These are phyloP conservation scores for Rhagologus leucostigma DNA, from an alignment of 2,113 vertebrate species.

Conservation along the genomic window DNA sequence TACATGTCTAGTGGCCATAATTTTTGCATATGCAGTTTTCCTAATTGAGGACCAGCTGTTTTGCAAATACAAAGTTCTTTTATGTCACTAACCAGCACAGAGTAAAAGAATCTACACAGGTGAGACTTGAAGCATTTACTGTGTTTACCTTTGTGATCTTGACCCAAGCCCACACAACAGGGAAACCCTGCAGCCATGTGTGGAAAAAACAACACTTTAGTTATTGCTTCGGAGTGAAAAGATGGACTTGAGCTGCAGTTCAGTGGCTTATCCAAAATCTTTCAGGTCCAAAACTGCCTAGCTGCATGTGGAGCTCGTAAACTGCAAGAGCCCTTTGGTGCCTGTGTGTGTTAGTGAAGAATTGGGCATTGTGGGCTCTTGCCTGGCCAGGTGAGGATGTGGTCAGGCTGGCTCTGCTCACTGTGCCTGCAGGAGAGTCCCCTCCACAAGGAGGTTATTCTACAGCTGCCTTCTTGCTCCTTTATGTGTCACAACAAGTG, in stretches of 20 bases:
- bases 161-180: background rate
- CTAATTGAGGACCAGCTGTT: background rate
- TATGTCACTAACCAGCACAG: background rate
- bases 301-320: background rate
- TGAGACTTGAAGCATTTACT: background rate
- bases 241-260: background rate
- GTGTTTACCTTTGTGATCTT: background rate
- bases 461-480: background rate
- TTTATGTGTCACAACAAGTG: background rate
- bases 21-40: background rate
- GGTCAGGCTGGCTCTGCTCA: background rate
- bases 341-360: background rate
- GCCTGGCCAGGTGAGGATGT: background rate
- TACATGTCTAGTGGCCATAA: accelerated
- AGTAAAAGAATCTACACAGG: background rate
- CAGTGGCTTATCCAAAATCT: background rate
- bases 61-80: background rate
- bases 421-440: background rate
- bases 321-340: background rate
- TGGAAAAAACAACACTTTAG: background rate
- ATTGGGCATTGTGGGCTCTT: background rate
- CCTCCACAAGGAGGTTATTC: background rate
- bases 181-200: background rate
- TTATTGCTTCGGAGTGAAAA: background rate
- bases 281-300: background rate